These are phyloP conservation scores for Lordiphosa andalusiaca DNA, from an alignment of 2,888 invertebrate genomes.

Conservation along the genomic window DNA sequence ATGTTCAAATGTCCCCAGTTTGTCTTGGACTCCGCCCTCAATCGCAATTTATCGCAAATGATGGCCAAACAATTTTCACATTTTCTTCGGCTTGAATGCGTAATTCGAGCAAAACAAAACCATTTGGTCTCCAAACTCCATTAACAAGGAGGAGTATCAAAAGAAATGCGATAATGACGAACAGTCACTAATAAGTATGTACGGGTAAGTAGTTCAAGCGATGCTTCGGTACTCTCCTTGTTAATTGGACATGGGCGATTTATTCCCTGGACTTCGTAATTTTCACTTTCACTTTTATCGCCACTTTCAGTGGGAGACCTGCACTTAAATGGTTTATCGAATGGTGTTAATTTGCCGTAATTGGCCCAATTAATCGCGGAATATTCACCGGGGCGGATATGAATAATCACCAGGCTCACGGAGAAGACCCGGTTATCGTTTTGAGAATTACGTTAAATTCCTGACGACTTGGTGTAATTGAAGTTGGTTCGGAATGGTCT, in stretches of 20 bases:
- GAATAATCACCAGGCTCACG: slow-evolving; percentile 10
- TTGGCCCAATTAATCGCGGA: slow-evolving; percentile 26
- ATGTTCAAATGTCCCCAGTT: slow-evolving; percentile 34
- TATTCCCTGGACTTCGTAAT: neutral
- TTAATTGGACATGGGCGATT: slow-evolving; percentile 8
- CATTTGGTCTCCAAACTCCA: slow-evolving; percentile 48
- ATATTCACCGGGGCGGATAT: slow-evolving; percentile 2
- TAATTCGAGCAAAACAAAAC: slow-evolving; percentile 45
- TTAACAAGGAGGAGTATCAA: slow-evolving; percentile 31
- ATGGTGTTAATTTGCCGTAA: slow-evolving; percentile 28
- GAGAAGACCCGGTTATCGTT: slow-evolving; percentile 1
- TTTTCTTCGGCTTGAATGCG: slow-evolving; percentile 23
- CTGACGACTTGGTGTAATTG: slow-evolving; percentile 1
- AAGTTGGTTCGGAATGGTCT: neutral
- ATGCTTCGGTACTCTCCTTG: neutral
- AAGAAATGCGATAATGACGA: slow-evolving; percentile 6
- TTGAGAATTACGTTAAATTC: slow-evolving; percentile 1
- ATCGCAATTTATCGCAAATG: slow-evolving; percentile 50
- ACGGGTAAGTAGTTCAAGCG: neutral
- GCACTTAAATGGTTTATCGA: slow-evolving; percentile 21
- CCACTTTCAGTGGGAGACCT: slow-evolving; percentile 1
- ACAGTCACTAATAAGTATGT: neutral
- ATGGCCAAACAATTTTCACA: slow-evolving; percentile 48
- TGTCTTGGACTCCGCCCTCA: slow-evolving; percentile 38
- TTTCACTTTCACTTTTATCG: slow-evolving; percentile 5